Evolutionary conservation across 2,888 invertebrate genomes (phyloP).

Genomic region (Cephonodes hylas): DNA sequence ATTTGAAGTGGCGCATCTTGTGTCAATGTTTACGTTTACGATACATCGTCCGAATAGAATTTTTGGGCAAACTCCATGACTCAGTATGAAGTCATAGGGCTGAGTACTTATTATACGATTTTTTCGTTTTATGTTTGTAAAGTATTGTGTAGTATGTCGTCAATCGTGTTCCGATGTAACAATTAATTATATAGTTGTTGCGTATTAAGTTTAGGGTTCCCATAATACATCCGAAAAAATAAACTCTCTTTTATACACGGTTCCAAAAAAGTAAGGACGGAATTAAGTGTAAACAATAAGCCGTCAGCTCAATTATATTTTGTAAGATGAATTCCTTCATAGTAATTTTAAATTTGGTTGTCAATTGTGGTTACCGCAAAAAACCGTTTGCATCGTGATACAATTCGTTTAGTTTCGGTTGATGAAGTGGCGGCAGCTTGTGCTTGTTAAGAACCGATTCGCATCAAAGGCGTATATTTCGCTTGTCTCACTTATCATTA

Average conservation of each 20-base stretch:
- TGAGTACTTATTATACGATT: constrained; percentile 12
- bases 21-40: constrained; percentile 48
- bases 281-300: too few species aligned
- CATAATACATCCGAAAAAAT: too few species aligned
- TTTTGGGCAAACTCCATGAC: constrained; percentile 48
- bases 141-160: neutral
- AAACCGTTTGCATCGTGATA: neutral
- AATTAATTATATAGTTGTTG: neutral
- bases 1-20: constrained; percentile 35
- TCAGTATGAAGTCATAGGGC: constrained; percentile 52
- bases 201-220: neutral
- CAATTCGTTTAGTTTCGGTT: neutral
- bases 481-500: constrained; percentile 21
- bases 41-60: constrained; percentile 31
- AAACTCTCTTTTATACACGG: too few species aligned
- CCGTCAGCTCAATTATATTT: too few species aligned
- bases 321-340: too few species aligned
- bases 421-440: neutral
- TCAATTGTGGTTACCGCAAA: neutral
- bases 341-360: neutral
- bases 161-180: neutral
- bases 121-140: constrained; percentile 13
- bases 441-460: neutral
- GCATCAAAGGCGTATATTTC: constrained; percentile 10
- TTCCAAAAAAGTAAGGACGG: too few species aligned